These are phyloP conservation scores for Amphiprion ocellaris DNA, from an alignment of 2,113 vertebrate genomes.

Conservation along the genomic window DNA sequence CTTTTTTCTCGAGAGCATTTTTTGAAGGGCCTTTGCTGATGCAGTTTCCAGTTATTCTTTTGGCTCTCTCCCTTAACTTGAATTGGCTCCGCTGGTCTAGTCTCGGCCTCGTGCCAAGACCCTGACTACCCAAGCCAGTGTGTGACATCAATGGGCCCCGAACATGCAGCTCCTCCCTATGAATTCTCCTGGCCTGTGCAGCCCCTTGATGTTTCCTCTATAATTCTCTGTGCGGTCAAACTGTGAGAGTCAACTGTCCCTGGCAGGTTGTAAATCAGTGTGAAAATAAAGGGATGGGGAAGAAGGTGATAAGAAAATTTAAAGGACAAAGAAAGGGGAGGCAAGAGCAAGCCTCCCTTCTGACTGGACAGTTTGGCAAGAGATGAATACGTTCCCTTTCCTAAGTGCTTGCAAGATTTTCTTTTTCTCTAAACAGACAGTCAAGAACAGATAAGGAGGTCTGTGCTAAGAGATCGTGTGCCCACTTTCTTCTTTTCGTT, in stretches of 20 bases:
- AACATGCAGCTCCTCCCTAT: constrained; percentile 57
- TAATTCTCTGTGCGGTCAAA: constrained; percentile 63
- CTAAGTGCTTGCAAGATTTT: constrained; percentile 51
- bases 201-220: constrained; percentile 49
- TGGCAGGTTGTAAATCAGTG: constrained; percentile 70
- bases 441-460: constrained; percentile 53
- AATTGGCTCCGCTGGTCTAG: constrained; percentile 81
- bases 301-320: constrained; percentile 64
- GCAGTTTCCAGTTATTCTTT: constrained; percentile 98
- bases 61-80: constrained; percentile 75
- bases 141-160: constrained; percentile 81
- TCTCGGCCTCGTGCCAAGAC: constrained; percentile 70
- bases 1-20: constrained; percentile 74
- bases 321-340: constrained; percentile 59
- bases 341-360: constrained; percentile 43
- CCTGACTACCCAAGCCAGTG: constrained; percentile 69
- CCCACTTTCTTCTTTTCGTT: constrained; percentile 48
- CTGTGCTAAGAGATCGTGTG: constrained; percentile 46
- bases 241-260: constrained; percentile 61
- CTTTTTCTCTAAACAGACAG: constrained; percentile 45
- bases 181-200: constrained; percentile 70
- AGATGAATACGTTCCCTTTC: constrained; percentile 51
- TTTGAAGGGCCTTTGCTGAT: constrained; percentile 88
- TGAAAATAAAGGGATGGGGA: constrained; percentile 65
- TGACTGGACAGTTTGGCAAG: constrained; percentile 59